phyloP scores from a whole-genome alignment of 2,888 invertebrate genomes.

The Spodoptera littoralis region DNA sequence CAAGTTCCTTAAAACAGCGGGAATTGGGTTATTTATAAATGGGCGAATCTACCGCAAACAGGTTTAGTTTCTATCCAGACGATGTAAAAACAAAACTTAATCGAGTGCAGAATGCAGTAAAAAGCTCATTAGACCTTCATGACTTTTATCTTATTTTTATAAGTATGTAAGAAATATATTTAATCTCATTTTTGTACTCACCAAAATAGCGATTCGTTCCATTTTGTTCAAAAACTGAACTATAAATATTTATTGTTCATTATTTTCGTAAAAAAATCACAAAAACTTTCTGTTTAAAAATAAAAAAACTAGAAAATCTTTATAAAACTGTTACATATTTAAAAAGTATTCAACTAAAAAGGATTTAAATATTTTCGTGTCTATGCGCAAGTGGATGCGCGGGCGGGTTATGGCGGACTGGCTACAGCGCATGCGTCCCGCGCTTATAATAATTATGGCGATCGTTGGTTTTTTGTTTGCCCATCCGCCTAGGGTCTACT shows the following conservation, averaged over 20 bases:
- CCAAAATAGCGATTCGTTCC: conserved; percentile 66
- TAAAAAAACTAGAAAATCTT: conserved; percentile 37
- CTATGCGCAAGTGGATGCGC: conserved; percentile 59
- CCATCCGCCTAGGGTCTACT: conserved; percentile 68
- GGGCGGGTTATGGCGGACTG: conserved; percentile 75
- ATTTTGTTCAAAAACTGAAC: conserved; percentile 57
- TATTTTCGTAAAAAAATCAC: conserved; percentile 59
- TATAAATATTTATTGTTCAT: conserved; percentile 69
- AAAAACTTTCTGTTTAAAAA: conserved; percentile 63
- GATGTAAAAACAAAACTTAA: conserved; percentile 16
- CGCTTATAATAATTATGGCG: conserved; percentile 84
- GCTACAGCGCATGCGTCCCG: conserved; percentile 71
- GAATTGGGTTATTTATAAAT: conserved; percentile 29
- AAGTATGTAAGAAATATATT: too few relatives aligned
- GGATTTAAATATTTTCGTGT: conserved; percentile 19
- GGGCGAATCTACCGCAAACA: conserved; percentile 18
- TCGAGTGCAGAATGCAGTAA: conserved; percentile 7
- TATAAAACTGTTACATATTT: conserved; percentile 53
- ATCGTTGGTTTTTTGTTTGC: conserved; percentile 81
- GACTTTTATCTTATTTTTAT: too few relatives aligned
- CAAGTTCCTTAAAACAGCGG: background rate
- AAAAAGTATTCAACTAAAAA: conserved; percentile 17
- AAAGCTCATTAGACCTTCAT: conserved; percentile 18
- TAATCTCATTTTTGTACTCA: conserved; percentile 53
- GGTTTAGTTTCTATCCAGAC: conserved; percentile 15